A percentile compares a stretch with the other conserved stretches of the same genome.
Conservation (phyloP, 2,113 vertebrate genomes). For the Chunga burmeisteri region DNA sequence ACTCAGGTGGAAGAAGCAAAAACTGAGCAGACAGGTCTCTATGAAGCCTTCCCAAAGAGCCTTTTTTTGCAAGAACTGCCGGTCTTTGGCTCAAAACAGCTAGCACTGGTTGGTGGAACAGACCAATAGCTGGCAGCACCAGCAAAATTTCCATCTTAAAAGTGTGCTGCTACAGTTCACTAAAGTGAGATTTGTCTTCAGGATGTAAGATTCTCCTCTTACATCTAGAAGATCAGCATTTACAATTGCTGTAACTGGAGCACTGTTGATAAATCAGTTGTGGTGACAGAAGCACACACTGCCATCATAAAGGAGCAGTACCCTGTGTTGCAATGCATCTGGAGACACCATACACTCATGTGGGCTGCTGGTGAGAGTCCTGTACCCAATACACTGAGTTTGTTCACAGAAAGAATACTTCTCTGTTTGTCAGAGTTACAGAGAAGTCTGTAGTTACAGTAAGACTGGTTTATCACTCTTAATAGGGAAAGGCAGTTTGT, state of each 20-base stretch:
- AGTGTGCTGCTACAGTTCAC: background rate
- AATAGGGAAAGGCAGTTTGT: background rate
- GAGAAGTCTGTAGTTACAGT: background rate
- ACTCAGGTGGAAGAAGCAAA: background rate
- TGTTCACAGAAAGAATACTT: background rate
- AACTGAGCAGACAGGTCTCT: background rate
- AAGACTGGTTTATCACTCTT: background rate
- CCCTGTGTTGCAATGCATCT: background rate
- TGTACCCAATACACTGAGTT: background rate
- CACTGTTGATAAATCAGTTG: background rate
- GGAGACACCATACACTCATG: background rate
- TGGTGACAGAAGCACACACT: background rate
- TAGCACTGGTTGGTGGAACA: background rate
- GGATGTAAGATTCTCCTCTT: background rate
- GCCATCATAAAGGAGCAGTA: background rate
- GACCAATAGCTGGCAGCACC: background rate
- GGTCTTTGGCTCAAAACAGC: background rate
- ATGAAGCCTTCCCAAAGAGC: background rate
- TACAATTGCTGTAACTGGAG: background rate
- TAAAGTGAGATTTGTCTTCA: background rate
- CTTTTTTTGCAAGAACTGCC: background rate
- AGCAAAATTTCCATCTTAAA: background rate
- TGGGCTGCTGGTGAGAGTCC: background rate
- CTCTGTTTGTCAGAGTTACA: background rate
- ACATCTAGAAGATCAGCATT: background rate